Conservation (phyloP, 2,797 vertebrate species). For the Macrochelys suwanniensis region DNA sequence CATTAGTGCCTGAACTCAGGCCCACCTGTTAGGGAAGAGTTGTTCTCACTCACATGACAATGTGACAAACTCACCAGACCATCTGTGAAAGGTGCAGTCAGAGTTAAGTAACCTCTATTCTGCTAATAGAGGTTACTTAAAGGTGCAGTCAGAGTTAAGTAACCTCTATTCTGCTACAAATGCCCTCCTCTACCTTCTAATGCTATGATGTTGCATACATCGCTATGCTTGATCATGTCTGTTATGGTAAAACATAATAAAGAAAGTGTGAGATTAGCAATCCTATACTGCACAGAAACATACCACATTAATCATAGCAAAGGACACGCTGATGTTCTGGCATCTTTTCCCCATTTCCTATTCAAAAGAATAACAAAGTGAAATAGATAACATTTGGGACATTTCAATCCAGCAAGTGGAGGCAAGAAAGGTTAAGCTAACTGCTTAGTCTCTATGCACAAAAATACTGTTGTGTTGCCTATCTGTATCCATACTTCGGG, state of each 20-base stretch:
- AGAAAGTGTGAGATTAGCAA: background rate
- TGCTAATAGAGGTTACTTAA: background rate
- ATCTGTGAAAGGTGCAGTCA: background rate
- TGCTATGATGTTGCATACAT: rapidly evolving
- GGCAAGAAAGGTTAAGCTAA: background rate
- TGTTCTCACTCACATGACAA: background rate
- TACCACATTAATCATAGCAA: background rate
- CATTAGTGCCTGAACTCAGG: background rate
- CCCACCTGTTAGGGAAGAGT: background rate
- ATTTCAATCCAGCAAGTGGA: background rate
- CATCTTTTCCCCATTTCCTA: background rate
- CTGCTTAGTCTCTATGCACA: background rate
- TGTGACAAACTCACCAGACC: background rate
- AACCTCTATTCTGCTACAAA: background rate
- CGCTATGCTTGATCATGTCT: background rate
- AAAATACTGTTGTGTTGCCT: background rate
- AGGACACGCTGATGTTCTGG: background rate
- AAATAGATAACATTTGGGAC: background rate
- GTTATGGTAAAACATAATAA: rapidly evolving
- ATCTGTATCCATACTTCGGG: background rate
- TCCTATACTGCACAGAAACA: background rate
- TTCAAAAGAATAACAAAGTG: background rate
- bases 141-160: background rate
- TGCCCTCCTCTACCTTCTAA: background rate
- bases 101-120: background rate